A percentile compares a stretch with the other conserved stretches of the same genome.
phyloP scores from a whole-genome alignment of 2,888 invertebrate genomes.

The Formica aserva region DNA sequence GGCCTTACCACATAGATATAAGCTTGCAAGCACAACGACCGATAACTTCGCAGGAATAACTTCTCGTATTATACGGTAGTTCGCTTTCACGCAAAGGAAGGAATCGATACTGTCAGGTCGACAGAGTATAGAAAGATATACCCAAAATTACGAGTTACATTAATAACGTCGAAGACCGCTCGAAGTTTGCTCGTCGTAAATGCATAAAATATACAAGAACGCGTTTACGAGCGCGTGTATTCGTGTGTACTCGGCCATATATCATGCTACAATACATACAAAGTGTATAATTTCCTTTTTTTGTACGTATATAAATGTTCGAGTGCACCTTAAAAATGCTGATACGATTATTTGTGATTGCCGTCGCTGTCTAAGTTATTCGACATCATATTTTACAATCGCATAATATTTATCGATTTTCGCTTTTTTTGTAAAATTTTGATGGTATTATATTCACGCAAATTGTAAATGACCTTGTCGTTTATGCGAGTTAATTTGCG shows the following conservation, averaged over 20 bases:
- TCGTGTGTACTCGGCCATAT: neutral
- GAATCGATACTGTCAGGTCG: slow-evolving; percentile 29
- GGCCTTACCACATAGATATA: neutral
- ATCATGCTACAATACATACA: neutral
- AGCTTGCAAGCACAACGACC: neutral
- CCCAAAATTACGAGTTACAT: slow-evolving; percentile 34
- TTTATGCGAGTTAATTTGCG: neutral
- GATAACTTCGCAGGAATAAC: slow-evolving; percentile 28
- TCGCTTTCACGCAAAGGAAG: slow-evolving; percentile 8
- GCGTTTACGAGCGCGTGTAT: slow-evolving; percentile 8
- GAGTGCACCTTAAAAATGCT: slow-evolving; percentile 15
- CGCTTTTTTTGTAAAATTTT: slow-evolving; percentile 5
- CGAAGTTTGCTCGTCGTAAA: slow-evolving; percentile 13
- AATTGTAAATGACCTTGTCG: neutral
- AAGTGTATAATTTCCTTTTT: slow-evolving; percentile 22
- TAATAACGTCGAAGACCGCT: slow-evolving; percentile 27
- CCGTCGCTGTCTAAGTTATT: slow-evolving; percentile 11
- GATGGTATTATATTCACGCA: neutral
- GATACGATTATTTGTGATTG: slow-evolving; percentile 7
- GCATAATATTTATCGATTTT: neutral
- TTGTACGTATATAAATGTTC: slow-evolving; percentile 14
- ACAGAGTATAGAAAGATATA: slow-evolving; percentile 31
- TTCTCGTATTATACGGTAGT: slow-evolving; percentile 30
- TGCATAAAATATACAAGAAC: slow-evolving; percentile 27
- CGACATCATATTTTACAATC: neutral